These are phyloP conservation scores for Steatornis caripensis DNA, from an alignment of 2,113 vertebrate genomes.

Conservation along the genomic window DNA sequence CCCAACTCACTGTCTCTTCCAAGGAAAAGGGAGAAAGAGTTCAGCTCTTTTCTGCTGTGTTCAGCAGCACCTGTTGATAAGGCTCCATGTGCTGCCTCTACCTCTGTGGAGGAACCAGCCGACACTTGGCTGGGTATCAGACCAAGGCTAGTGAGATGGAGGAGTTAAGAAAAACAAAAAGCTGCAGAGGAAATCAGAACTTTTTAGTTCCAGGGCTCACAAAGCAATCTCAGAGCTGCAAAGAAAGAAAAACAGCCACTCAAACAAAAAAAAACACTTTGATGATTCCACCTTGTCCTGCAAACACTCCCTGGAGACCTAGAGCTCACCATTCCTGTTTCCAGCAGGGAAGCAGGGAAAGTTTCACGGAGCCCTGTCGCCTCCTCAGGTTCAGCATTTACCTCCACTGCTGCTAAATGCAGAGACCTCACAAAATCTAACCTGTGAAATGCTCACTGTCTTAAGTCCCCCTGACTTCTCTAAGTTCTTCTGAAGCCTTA, in stretches of 20 bases:
- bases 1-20: not conserved
- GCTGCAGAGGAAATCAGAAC: not conserved
- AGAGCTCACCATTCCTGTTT: not conserved
- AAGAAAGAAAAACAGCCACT: not conserved
- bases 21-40: not conserved
- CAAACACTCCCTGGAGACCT: not conserved
- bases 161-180: not conserved
- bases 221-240: not conserved
- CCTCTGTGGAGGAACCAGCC: not conserved
- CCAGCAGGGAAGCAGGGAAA: not conserved
- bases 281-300: not conserved
- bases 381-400: not conserved
- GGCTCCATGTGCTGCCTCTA: not conserved
- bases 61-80: not conserved
- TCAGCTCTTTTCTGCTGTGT: not conserved
- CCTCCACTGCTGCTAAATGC: fast-evolving
- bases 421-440: not conserved
- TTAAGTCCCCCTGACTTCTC: not conserved
- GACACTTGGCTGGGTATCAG: not conserved
- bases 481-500: not conserved
- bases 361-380: not conserved
- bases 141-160: not conserved
- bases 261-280: not conserved
- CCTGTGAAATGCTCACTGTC: not conserved
- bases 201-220: not conserved